Evolutionary conservation across 2,888 invertebrate genomes (phyloP).

Genomic region (Branchipolynoe longqiensis): DNA sequence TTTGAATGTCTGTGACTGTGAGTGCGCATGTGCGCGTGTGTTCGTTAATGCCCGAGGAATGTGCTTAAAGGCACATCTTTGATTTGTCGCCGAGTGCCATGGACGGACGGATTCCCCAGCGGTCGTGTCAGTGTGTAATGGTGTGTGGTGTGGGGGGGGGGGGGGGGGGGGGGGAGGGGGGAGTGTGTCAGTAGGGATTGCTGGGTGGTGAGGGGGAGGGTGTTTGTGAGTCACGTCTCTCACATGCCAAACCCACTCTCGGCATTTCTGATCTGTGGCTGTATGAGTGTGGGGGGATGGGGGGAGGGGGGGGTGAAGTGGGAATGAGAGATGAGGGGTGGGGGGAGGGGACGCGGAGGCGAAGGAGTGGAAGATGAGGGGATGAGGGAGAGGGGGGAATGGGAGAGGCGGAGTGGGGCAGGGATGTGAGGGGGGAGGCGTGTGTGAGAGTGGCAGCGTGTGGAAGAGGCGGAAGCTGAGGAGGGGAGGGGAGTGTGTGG

Average conservation of each 20-base stretch:
- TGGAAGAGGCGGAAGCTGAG: no score
- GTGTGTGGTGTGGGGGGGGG: not conserved
- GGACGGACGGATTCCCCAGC: constrained; percentile 24
- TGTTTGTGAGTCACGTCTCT: constrained; percentile 14
- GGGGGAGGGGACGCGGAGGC: no score
- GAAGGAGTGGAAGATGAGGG: no score
- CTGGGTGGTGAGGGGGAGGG: no score
- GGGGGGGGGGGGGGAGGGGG: not conserved
- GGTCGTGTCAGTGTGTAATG: not conserved
- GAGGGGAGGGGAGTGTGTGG: no score
- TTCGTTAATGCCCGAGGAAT: not conserved
- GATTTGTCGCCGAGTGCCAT: not conserved
- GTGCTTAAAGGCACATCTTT: constrained; percentile 12
- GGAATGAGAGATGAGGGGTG: no score
- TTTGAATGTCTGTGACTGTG: not conserved
- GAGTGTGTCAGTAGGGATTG: not conserved
- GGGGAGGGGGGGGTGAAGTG: not conserved
- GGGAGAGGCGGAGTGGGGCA: no score
- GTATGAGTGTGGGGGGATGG: not conserved
- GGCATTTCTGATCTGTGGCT: no score
- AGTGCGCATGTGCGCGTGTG: not conserved
- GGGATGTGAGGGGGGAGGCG: no score
- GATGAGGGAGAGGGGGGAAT: no score
- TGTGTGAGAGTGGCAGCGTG: no score
- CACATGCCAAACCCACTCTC: not conserved